Evolutionary conservation across 2,888 invertebrate genomes (phyloP).

Genomic region (Lamellibrachia columna): DNA sequence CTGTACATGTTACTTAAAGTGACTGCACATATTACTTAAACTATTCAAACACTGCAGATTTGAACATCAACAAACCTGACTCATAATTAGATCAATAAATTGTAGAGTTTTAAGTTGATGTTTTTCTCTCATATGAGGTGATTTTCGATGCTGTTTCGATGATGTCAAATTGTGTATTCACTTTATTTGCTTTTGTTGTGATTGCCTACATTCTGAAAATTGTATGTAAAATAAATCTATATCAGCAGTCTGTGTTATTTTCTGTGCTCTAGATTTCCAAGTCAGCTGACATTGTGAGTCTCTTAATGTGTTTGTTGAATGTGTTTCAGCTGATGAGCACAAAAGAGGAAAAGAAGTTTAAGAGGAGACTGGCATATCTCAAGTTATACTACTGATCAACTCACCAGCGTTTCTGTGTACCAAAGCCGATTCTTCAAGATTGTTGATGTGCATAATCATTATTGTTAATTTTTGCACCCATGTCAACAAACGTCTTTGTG

Average conservation of each 20-base stretch:
- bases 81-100: too few species aligned
- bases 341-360: constrained; percentile 63
- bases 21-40: too few species aligned
- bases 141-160: too few species aligned
- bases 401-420: neutral
- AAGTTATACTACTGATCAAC: constrained; percentile 57
- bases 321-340: constrained; percentile 60
- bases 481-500: neutral
- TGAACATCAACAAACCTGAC: too few species aligned
- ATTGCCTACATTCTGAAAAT: neutral
- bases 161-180: too few species aligned
- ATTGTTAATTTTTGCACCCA: neutral
- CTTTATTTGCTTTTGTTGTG: too few species aligned
- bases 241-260: neutral
- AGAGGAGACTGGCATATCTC: constrained; percentile 63
- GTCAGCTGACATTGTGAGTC: neutral
- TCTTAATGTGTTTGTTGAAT: neutral
- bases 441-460: neutral
- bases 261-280: neutral
- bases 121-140: too few species aligned
- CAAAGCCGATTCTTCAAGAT: neutral
- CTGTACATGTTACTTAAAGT: too few species aligned
- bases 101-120: too few species aligned
- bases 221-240: too few species aligned
- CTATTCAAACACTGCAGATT: too few species aligned